These are phyloP conservation scores for Elegia similella DNA, from an alignment of 2,888 invertebrate genomes.

Conservation along the genomic window DNA sequence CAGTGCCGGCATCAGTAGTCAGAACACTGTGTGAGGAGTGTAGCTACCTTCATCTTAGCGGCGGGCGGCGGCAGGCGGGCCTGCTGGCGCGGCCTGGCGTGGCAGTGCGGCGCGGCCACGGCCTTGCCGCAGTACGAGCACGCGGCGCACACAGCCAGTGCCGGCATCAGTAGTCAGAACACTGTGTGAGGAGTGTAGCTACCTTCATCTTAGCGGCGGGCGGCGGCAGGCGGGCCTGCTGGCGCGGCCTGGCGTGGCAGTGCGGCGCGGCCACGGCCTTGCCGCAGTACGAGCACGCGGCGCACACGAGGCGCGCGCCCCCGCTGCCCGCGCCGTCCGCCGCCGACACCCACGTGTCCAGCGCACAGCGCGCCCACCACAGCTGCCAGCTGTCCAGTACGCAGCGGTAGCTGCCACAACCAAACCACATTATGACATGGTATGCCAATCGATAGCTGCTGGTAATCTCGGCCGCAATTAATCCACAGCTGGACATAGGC, in stretches of 20 bases:
- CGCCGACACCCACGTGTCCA: slow-evolving; percentile 90
- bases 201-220: slow-evolving; percentile 89
- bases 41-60: no score
- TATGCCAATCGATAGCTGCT: no score
- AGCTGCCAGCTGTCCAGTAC: slow-evolving; percentile 94
- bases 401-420: slow-evolving; percentile 85
- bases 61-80: no score
- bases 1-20: no score
- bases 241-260: slow-evolving; percentile 82
- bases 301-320: slow-evolving; percentile 69
- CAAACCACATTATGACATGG: not conserved
- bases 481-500: no score
- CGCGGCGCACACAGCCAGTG: slow-evolving; percentile 86
- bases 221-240: slow-evolving; percentile 82
- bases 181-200: no score
- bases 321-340: slow-evolving; percentile 79
- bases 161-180: no score
- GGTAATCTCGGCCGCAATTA: no score
- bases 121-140: slow-evolving; percentile 98
- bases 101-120: slow-evolving; percentile 88
- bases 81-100: no score
- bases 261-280: slow-evolving; percentile 92
- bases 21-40: no score
- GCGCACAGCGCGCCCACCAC: slow-evolving; percentile 94
- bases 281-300: slow-evolving; percentile 97